Conservation (phyloP, 35 echinoderm and acorn worm genomes). For the Diadema setosum region DNA sequence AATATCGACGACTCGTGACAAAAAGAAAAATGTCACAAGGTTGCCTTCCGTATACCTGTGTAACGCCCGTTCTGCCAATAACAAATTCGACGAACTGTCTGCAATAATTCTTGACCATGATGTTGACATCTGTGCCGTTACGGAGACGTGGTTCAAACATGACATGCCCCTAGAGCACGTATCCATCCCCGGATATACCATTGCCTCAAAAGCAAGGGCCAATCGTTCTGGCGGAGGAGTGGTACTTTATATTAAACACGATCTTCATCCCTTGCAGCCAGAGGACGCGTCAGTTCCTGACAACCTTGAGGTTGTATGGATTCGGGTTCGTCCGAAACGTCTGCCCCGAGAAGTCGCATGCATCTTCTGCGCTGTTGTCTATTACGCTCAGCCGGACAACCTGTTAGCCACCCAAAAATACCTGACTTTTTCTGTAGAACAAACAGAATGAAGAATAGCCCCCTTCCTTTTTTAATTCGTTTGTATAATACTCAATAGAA, state of each 20-base stretch:
- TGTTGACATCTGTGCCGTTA: background rate
- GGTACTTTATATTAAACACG: background rate
- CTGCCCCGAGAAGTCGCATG: background rate
- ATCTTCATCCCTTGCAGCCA: background rate
- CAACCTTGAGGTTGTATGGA: constrained; percentile 8
- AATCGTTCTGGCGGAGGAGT: background rate
- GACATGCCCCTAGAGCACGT: background rate
- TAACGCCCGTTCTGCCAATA: background rate
- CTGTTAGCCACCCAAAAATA: too few relatives aligned
- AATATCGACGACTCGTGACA: too few relatives aligned
- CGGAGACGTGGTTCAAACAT: background rate
- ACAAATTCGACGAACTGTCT: background rate
- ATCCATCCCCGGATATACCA: background rate
- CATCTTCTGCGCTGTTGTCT: background rate
- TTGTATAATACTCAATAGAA: too few relatives aligned
- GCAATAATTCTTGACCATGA: background rate
- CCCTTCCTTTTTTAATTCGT: too few relatives aligned
- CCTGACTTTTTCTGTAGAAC: too few relatives aligned
- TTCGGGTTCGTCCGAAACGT: background rate
- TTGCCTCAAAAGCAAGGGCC: background rate
- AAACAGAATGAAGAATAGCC: too few relatives aligned
- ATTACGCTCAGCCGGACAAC: background rate
- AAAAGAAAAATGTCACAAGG: too few relatives aligned
- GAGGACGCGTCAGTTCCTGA: background rate
- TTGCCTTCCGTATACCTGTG: background rate